Percentiles rank a stretch among this genome's conserved stretches.
Conservation (phyloP, 2,113 vertebrate genomes). For the Phainopepla nitens region DNA sequence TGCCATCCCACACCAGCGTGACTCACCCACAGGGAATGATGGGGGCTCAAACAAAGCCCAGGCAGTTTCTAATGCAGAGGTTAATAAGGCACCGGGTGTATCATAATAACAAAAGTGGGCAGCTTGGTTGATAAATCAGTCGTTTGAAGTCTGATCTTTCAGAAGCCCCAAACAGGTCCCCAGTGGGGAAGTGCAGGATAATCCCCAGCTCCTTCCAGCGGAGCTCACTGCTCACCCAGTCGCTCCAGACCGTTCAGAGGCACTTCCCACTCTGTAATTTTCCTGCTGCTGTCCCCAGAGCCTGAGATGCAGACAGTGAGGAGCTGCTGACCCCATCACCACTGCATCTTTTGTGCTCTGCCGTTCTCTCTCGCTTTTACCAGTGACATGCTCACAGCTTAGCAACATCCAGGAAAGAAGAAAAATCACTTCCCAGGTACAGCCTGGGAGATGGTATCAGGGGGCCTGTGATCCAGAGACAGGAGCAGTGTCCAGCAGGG, state of each 20-base stretch:
- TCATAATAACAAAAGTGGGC: not conserved
- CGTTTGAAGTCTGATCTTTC: not conserved
- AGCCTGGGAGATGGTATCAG: not conserved
- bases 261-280: not conserved
- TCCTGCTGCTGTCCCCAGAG: not conserved
- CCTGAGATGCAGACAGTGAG: not conserved
- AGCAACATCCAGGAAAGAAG: not conserved
- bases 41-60: not conserved
- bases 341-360: not conserved
- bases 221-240: not conserved
- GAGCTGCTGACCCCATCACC: not conserved
- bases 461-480: rapidly evolving
- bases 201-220: not conserved
- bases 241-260: not conserved
- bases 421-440: not conserved
- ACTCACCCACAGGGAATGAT: not conserved
- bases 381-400: rapidly evolving
- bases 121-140: not conserved
- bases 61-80: not conserved
- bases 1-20: rapidly evolving
- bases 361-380: not conserved
- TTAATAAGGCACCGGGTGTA: not conserved
- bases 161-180: not conserved
- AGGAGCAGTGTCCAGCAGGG: not conserved
- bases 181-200: rapidly evolving